These are phyloP conservation scores for Sinocyclocheilus anshuiensis DNA, from an alignment of 2,113 vertebrate species.

Conservation along the genomic window DNA sequence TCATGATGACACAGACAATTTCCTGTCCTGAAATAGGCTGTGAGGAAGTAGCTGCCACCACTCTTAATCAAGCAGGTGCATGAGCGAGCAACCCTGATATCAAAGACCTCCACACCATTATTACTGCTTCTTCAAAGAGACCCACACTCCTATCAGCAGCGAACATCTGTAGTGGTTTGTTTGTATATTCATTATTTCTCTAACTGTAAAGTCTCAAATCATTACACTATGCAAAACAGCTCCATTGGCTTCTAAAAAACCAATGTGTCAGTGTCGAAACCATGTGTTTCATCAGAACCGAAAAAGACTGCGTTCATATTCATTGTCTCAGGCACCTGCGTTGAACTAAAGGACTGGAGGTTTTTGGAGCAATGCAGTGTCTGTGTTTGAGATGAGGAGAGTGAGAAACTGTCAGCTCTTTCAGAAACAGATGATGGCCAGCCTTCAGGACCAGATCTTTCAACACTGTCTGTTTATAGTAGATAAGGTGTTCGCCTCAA, in stretches of 20 bases:
- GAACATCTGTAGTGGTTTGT: conserved; percentile 14
- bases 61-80: neutral
- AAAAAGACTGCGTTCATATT: neutral
- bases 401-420: neutral
- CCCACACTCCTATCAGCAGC: neutral
- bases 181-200: conserved; percentile 18
- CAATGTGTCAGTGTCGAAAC: neutral
- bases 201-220: neutral
- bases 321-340: neutral
- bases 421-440: conserved; percentile 14
- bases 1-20: neutral
- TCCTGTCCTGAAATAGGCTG: neutral
- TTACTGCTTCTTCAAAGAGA: conserved; percentile 20
- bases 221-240: conserved; percentile 28
- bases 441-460: conserved; percentile 17
- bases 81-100: neutral
- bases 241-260: neutral
- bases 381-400: neutral
- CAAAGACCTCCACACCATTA: neutral
- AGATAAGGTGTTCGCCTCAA: conserved; percentile 37
- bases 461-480: conserved; percentile 14
- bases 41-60: conserved; percentile 7
- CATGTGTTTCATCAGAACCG: neutral
- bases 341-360: neutral
- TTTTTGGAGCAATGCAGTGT: conserved; percentile 3